A percentile compares a stretch with the other conserved stretches of the same genome.
phyloP scores from a whole-genome alignment of 1,140 invertebrate species.

The Trichonephila clavipes region DNA sequence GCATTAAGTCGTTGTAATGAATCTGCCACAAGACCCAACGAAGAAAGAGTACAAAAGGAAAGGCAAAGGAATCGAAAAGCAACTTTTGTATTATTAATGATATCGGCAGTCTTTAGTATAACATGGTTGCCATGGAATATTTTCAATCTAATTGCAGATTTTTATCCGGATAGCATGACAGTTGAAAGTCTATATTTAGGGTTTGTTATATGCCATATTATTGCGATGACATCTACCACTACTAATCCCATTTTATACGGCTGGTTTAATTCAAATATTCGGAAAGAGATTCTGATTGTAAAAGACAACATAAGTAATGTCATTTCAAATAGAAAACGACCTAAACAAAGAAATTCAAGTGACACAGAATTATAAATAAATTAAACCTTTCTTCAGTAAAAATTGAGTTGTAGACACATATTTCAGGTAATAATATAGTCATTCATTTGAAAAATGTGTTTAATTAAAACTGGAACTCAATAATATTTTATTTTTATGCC shows the following conservation, averaged over 20 bases:
- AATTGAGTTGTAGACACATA: too few species aligned
- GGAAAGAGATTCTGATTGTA: slow-evolving; percentile 79
- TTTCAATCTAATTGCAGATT: slow-evolving; percentile 82
- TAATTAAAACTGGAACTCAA: too few species aligned
- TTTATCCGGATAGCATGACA: slow-evolving; percentile 79
- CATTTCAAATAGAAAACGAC: not conserved
- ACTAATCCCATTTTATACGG: slow-evolving; percentile 84
- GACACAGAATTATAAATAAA: not conserved
- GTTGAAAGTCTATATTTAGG: slow-evolving; percentile 81
- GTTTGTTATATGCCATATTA: slow-evolving; percentile 83
- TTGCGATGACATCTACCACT: slow-evolving; percentile 83
- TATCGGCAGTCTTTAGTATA: slow-evolving; percentile 80
- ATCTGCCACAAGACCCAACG: not conserved
- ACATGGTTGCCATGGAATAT: slow-evolving; percentile 83
- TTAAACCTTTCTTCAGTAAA: not conserved
- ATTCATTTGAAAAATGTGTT: too few species aligned
- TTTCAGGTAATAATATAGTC: too few species aligned
- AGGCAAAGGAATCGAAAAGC: slow-evolving; percentile 83
- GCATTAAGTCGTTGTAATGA: slow-evolving; percentile 22
- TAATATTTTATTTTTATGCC: too few species aligned
- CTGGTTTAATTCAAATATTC: slow-evolving; percentile 83
- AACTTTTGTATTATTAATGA: slow-evolving; percentile 80
- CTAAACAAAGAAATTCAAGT: not conserved
- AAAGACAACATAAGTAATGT: not conserved
- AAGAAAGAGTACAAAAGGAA: slow-evolving; percentile 80